Conservation (phyloP, 2,888 invertebrate species). For the Belgica antarctica region DNA sequence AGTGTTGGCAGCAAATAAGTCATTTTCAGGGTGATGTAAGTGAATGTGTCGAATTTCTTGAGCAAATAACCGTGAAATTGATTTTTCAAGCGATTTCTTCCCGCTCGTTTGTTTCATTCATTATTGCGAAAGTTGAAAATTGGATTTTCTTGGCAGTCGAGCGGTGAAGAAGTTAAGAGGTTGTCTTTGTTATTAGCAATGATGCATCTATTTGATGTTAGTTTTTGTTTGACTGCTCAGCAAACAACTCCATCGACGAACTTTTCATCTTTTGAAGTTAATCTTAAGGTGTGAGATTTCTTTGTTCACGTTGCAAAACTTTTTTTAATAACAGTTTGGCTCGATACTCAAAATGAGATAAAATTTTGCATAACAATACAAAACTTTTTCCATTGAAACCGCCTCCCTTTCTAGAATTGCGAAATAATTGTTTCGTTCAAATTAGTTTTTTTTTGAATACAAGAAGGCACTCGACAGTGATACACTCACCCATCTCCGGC, state of each 20-base stretch:
- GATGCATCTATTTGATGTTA: neutral
- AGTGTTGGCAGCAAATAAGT: neutral
- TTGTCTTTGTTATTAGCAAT: slow-evolving; percentile 5
- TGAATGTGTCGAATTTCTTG: neutral
- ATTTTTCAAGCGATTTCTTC: slow-evolving; percentile 13
- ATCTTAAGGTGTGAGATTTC: slow-evolving; percentile 21
- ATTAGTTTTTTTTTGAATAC: neutral
- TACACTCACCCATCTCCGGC: neutral
- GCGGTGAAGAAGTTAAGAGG: no score
- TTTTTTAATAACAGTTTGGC: slow-evolving; percentile 17
- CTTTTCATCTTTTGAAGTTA: slow-evolving; percentile 19
- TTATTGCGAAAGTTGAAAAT: no score
- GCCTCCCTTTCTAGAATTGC: neutral
- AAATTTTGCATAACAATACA: slow-evolving; percentile 19
- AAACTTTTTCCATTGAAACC: slow-evolving; percentile 20
- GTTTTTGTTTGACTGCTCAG: neutral
- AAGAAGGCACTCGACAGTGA: neutral
- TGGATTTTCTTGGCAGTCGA: no score
- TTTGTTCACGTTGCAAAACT: slow-evolving; percentile 1
- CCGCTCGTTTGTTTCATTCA: neutral
- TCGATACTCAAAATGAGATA: no score
- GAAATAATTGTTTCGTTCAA: slow-evolving; percentile 24
- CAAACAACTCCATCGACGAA: neutral
- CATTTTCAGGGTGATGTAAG: no score
- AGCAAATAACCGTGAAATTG: slow-evolving; percentile 33